Base-by-base conservation (phyloP, 64 coral and sea anemone species). In the Actinia equina region DNA sequence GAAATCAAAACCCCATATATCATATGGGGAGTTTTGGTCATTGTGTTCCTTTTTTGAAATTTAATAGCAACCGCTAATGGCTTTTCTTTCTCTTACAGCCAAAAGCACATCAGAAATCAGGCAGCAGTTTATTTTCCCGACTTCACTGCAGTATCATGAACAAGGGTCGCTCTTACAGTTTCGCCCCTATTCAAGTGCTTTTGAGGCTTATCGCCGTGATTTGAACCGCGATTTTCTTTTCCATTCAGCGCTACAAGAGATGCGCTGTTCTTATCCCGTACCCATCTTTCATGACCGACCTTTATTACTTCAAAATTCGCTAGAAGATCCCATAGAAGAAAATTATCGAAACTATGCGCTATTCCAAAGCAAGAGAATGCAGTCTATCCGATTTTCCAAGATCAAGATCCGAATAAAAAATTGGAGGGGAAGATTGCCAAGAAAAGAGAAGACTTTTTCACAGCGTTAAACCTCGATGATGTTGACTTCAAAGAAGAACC, bases 401-500 rank as follows among this genome's bases (percentile, higher is more conserved):
- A 76, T 1, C 56, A 87, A 52, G 58, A 53, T 27, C 57, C 42
- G 25, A 2, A 57, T 16, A 63, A 45, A 45, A 58, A 70, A 49
- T 22, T 22, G 44, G 52, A 80, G 58, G 9, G 7, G 23, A 7
- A 83, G 16, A 37, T 63, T 20, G 14, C 45, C 57, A 92, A 46
- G 23, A 55, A 52, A 42, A 56, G 64, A 55, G n/a, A 59, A 83
- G n/a, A 27, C 1, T 7, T 65, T 7, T 58, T 87, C 80, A 17
- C 78, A 42, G 44, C 77, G 1, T 42, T 62, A 52, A 71, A 82
- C 13, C 20, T 82, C 43, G 22, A 82, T 22, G 79, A 87, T 43
- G 71, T 77, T 6, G 85, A 49, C 14, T 46, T 83, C 18, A 60
- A 82, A 13, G 71, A 86, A 27, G 44, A 91, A 71, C 90, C 90